Conservation (phyloP, 2,797 vertebrate genomes). For the Oreochromis grahami region DNA sequence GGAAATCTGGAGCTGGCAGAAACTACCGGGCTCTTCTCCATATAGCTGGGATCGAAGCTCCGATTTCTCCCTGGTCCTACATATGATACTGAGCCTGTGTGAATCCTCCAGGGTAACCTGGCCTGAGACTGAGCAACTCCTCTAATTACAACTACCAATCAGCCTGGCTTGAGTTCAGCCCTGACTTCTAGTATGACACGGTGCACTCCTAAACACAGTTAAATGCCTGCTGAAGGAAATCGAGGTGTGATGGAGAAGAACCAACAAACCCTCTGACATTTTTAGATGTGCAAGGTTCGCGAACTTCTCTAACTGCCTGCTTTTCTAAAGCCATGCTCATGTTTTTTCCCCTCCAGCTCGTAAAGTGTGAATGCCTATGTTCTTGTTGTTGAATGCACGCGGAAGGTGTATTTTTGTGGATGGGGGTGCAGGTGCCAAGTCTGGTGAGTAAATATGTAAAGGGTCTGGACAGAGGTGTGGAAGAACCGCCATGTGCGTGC, state of each 20-base stretch:
- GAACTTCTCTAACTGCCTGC: conserved; percentile 32
- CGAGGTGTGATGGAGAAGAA: conserved; percentile 64
- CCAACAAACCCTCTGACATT: conserved; percentile 52
- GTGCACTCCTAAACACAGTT: conserved; percentile 50
- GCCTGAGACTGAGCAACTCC: conserved; percentile 58
- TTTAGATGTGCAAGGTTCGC: conserved; percentile 55
- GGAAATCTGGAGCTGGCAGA: conserved; percentile 26
- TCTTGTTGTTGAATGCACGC: conserved; percentile 44
- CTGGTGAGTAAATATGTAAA: conserved; percentile 63
- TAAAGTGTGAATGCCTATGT: conserved; percentile 63
- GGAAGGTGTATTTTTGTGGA: conserved; percentile 50
- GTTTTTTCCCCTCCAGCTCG: conserved; percentile 12
- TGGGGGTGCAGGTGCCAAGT: conserved; percentile 56
- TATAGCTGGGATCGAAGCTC: conserved; percentile 33
- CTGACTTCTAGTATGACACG: conserved; percentile 55
- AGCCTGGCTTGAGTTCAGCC: conserved; percentile 43
- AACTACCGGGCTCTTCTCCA: conserved; percentile 27
- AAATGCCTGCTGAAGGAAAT: conserved; percentile 57
- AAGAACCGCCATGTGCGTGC: conserved; percentile 23
- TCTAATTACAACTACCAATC: conserved; percentile 75
- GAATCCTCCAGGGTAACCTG: conserved; percentile 48
- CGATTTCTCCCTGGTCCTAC: conserved; percentile 45
- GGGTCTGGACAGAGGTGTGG: conserved; percentile 64
- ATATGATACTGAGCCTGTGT: conserved; percentile 52
- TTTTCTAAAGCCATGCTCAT: conserved; percentile 10